phyloP scores from a whole-genome alignment of 2,888 invertebrate genomes.

The Chaetogeoica ovagalla region DNA sequence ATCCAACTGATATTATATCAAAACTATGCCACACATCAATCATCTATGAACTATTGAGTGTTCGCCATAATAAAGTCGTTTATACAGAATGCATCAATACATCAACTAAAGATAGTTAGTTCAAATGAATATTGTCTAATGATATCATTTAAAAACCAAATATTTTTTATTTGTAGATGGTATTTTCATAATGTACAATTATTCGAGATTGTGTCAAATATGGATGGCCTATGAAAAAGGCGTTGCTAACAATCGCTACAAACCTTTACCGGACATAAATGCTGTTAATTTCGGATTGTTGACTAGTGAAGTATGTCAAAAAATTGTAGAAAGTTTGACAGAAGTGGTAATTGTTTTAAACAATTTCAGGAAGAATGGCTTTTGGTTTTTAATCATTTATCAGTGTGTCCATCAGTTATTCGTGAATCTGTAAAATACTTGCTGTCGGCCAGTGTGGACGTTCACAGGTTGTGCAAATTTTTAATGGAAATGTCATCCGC shows the following conservation, averaged over 20 bases:
- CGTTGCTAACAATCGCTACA: constrained; percentile 65
- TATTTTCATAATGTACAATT: constrained; percentile 77
- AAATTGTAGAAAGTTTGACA: neutral
- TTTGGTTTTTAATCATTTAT: constrained; percentile 69
- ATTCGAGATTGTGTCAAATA: constrained; percentile 71
- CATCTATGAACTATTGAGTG: constrained; percentile 34
- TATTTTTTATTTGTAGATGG: constrained; percentile 64
- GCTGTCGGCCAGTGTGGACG: constrained; percentile 64
- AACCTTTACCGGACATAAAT: constrained; percentile 65
- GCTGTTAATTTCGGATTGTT: constrained; percentile 68
- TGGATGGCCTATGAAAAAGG: constrained; percentile 68
- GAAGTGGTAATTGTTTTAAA: neutral
- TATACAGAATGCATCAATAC: neutral
- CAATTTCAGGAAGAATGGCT: constrained; percentile 75
- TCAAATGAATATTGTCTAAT: constrained; percentile 51
- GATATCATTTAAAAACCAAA: neutral
- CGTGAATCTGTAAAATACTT: constrained; percentile 63
- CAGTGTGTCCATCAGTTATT: constrained; percentile 69
- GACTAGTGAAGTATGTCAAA: constrained; percentile 66
- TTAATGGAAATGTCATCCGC: constrained; percentile 67
- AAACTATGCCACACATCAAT: constrained; percentile 35
- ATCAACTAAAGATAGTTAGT: constrained; percentile 46
- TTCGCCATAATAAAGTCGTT: constrained; percentile 31
- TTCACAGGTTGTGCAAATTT: constrained; percentile 70
- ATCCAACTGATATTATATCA: constrained; percentile 28